Conservation (phyloP, 2,113 vertebrate species). For the Puntigrus tetrazona region DNA sequence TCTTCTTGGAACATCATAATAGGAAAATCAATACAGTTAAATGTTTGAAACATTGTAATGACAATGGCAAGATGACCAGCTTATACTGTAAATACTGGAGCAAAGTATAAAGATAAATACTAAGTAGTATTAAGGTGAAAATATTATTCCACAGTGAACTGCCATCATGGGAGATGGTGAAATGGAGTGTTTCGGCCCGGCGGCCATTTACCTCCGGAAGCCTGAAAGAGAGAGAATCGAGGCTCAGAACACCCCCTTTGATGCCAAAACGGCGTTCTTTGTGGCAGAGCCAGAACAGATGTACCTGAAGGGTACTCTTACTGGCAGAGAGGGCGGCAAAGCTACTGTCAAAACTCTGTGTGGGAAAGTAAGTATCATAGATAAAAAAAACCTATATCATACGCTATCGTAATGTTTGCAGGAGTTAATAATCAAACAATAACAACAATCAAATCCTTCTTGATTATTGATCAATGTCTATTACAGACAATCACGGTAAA, state of each 20-base stretch:
- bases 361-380: neutral
- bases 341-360: constrained; percentile 74
- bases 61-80: neutral
- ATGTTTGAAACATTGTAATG: neutral
- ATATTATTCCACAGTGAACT: too few species aligned
- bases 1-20: neutral
- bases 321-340: constrained; percentile 65
- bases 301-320: too few species aligned
- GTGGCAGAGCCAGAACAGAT: too few species aligned
- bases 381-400: too few species aligned
- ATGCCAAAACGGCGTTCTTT: too few species aligned
- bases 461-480: neutral
- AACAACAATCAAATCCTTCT: too few species aligned
- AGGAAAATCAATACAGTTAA: neutral
- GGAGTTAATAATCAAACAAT: too few species aligned
- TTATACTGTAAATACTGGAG: neutral
- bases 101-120: neutral
- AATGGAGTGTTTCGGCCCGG: constrained; percentile 83
- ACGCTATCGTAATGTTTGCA: too few species aligned
- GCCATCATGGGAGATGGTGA: too few species aligned
- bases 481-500: constrained; percentile 53
- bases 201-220: constrained; percentile 72
- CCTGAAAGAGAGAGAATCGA: constrained; percentile 68
- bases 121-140: neutral
- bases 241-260: too few species aligned